Percentiles rank a stretch among this genome's conserved stretches.
These are phyloP conservation scores for Stenolophus ochropezus DNA, from an alignment of 2,888 invertebrate genomes.

Conservation along the genomic window DNA sequence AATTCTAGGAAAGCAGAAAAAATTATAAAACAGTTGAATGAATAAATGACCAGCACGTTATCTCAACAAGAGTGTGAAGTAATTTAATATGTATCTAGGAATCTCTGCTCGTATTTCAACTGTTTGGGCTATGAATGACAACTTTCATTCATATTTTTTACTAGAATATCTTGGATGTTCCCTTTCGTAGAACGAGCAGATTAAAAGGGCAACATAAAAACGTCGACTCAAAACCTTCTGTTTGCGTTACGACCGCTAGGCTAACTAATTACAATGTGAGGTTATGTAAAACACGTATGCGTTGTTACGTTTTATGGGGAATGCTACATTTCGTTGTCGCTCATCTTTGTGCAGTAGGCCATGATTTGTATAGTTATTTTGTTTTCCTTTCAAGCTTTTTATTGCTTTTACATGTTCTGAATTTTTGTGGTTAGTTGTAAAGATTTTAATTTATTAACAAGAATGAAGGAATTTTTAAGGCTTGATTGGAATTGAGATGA, in stretches of 20 bases:
- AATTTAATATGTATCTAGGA: constrained; percentile 12
- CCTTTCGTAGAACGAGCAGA: constrained; percentile 9
- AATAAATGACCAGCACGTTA: not conserved
- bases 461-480: constrained; percentile 17
- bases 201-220: constrained; percentile 20
- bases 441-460: constrained; percentile 28
- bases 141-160: constrained; percentile 28
- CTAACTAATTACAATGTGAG: constrained; percentile 59
- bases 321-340: constrained; percentile 50
- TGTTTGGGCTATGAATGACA: constrained; percentile 14
- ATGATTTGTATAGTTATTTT: constrained; percentile 42
- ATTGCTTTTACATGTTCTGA: constrained; percentile 37
- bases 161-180: not conserved
- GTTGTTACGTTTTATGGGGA: constrained; percentile 56
- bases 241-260: not conserved
- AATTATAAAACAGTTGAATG: not conserved
- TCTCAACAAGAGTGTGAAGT: constrained; percentile 22
- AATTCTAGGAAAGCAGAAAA: not conserved
- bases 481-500: constrained; percentile 13
- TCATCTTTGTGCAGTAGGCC: constrained; percentile 29
- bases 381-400: constrained; percentile 35
- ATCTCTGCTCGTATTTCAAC: constrained; percentile 3
- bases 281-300: constrained; percentile 67
- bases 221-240: constrained; percentile 24
- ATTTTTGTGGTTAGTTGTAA: constrained; percentile 11